Evolutionary conservation across 2,797 vertebrate species (phyloP).

Genomic region (Arnoldichthys spilopterus): DNA sequence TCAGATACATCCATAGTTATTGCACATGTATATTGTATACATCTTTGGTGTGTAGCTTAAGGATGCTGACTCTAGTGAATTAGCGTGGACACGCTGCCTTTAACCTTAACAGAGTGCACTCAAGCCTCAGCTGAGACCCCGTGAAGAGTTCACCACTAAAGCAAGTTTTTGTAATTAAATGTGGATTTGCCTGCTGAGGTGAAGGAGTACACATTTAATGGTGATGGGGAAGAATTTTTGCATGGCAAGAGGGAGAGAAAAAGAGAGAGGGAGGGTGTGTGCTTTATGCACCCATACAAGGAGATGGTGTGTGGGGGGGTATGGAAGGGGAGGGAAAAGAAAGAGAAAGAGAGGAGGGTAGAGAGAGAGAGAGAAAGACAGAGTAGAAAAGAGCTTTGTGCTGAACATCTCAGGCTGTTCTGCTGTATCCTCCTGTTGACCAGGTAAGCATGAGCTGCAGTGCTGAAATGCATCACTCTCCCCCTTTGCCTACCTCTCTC

Average conservation of each 20-base stretch:
- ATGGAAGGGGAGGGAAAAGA: slow-evolving; percentile 22
- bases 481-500: slow-evolving; percentile 49
- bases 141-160: not conserved
- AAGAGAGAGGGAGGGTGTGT: slow-evolving; percentile 31
- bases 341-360: slow-evolving; percentile 44
- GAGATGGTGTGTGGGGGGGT: slow-evolving; percentile 52
- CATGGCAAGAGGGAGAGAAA: slow-evolving; percentile 16
- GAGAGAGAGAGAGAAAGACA: slow-evolving; percentile 29
- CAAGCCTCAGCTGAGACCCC: not conserved
- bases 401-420: slow-evolving; percentile 61
- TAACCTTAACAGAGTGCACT: not conserved
- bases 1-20: too few relatives aligned
- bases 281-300: slow-evolving; percentile 48
- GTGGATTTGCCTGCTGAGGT: slow-evolving; percentile 8
- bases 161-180: not conserved
- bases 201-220: slow-evolving; percentile 17
- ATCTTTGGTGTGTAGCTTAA: not conserved
- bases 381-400: slow-evolving; percentile 41
- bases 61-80: not conserved
- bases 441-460: slow-evolving; percentile 72
- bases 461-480: not conserved
- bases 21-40: too few relatives aligned
- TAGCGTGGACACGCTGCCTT: not conserved
- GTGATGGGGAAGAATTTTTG: not conserved
- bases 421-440: slow-evolving; percentile 56